Evolutionary conservation across 1,140 invertebrate species (phyloP).

Genomic region (Nephila pilipes): DNA sequence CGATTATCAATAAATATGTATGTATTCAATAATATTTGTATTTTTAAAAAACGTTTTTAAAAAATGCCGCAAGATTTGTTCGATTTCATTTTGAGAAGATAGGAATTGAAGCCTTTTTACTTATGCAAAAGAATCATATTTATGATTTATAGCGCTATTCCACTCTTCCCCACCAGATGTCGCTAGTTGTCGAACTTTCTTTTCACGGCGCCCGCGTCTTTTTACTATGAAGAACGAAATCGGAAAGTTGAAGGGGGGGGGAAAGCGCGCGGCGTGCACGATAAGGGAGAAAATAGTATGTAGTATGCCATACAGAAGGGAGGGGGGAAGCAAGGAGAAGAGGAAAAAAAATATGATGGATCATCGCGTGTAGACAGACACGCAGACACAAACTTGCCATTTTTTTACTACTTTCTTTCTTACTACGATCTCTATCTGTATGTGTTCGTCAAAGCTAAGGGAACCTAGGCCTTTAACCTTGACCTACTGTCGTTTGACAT

Average conservation of each 20-base stretch:
- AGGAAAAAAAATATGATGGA: slow-evolving; percentile 60
- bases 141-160: slow-evolving; percentile 37
- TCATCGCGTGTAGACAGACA: slow-evolving; percentile 69
- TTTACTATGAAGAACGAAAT: slow-evolving; percentile 31
- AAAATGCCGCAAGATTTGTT: no score
- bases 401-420: background rate
- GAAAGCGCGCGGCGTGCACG: slow-evolving; percentile 42
- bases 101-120: no score
- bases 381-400: slow-evolving; percentile 56
- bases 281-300: slow-evolving; percentile 41
- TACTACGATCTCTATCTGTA: slow-evolving; percentile 55
- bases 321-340: background rate
- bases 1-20: no score
- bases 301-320: background rate
- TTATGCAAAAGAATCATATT: no score
- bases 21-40: no score
- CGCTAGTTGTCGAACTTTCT: slow-evolving; percentile 49
- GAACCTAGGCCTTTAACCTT: slow-evolving; percentile 60
- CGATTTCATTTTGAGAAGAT: no score
- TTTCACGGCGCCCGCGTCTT: background rate
- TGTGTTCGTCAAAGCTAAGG: background rate
- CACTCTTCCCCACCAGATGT: slow-evolving; percentile 47
- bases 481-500: slow-evolving; percentile 55
- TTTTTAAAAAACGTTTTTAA: no score
- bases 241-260: background rate